Percentiles rank a stretch among this genome's conserved stretches.
These are phyloP conservation scores for Drosophila silvestris DNA, from an alignment of 2,888 invertebrate genomes.

Conservation along the genomic window DNA sequence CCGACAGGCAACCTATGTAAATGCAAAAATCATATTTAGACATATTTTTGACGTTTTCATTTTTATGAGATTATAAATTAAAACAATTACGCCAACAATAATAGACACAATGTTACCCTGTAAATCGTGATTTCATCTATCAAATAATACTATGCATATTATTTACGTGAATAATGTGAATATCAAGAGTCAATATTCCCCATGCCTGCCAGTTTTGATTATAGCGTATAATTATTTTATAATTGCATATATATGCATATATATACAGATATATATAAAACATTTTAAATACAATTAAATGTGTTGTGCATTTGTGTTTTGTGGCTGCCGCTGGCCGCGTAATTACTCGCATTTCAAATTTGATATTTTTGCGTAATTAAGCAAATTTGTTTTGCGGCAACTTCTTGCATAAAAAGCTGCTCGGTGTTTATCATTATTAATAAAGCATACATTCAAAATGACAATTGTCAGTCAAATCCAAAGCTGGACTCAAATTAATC, in stretches of 20 bases:
- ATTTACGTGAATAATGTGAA: neutral
- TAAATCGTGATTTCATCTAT: neutral
- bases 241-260: slow-evolving; percentile 4
- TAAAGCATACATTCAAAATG: neutral
- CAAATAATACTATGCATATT: neutral
- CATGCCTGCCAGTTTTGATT: neutral
- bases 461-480: neutral
- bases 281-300: slow-evolving; percentile 51
- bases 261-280: slow-evolving; percentile 39
- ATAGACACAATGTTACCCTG: neutral
- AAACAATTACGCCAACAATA: slow-evolving; percentile 1
- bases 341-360: slow-evolving; percentile 52
- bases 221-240: slow-evolving; percentile 26
- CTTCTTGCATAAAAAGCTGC: slow-evolving; percentile 17
- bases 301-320: slow-evolving; percentile 40
- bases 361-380: slow-evolving; percentile 38
- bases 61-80: slow-evolving; percentile 17
- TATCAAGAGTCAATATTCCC: neutral
- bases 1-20: slow-evolving; percentile 19
- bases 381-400: slow-evolving; percentile 35
- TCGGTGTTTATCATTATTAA: neutral
- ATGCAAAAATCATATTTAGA: slow-evolving; percentile 46
- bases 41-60: slow-evolving; percentile 16
- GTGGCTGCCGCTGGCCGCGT: slow-evolving; percentile 30
- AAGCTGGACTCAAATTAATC: neutral